phyloP scores from a whole-genome alignment of 2,888 invertebrate species.

The Dicroscelio sp. region DNA sequence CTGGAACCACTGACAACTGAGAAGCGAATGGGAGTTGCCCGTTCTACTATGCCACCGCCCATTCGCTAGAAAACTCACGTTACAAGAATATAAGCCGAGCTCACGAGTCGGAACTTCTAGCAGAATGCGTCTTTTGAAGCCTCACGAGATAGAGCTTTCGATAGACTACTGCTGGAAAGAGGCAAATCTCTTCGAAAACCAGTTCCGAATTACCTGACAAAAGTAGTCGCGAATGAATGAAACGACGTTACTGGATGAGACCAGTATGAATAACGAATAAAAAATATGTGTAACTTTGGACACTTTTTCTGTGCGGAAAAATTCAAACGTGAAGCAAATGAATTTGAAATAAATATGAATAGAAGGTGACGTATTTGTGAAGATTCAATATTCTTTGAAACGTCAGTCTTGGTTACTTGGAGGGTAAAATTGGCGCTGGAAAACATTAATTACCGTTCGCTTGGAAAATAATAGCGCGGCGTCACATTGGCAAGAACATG shows the following conservation, averaged over 20 bases:
- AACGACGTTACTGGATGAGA: slow-evolving; percentile 39
- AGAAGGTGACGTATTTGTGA: too few relatives aligned
- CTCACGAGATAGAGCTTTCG: slow-evolving; percentile 77
- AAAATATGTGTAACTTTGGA: neutral
- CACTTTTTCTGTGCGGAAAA: neutral
- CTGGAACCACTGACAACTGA: slow-evolving; percentile 88
- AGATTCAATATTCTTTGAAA: too few relatives aligned
- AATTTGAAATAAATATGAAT: neutral
- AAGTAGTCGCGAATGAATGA: slow-evolving; percentile 68
- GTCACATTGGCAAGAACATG: too few relatives aligned
- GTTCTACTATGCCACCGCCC: slow-evolving; percentile 90
- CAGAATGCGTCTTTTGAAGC: slow-evolving; percentile 79
- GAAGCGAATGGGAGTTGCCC: slow-evolving; percentile 90
- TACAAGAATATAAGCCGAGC: slow-evolving; percentile 78
- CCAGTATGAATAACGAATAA: neutral
- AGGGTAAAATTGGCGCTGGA: too few relatives aligned
- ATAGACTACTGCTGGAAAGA: slow-evolving; percentile 72
- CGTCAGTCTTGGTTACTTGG: too few relatives aligned
- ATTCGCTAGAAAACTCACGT: slow-evolving; percentile 85
- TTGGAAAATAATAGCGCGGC: too few relatives aligned
- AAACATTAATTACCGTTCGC: too few relatives aligned
- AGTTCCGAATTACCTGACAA: slow-evolving; percentile 79
- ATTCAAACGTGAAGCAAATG: neutral
- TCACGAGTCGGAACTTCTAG: slow-evolving; percentile 74
- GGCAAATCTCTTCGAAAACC: slow-evolving; percentile 77